Evolutionary conservation across 2,113 vertebrate genomes (phyloP).

Genomic region (Mohoua ochrocephala): DNA sequence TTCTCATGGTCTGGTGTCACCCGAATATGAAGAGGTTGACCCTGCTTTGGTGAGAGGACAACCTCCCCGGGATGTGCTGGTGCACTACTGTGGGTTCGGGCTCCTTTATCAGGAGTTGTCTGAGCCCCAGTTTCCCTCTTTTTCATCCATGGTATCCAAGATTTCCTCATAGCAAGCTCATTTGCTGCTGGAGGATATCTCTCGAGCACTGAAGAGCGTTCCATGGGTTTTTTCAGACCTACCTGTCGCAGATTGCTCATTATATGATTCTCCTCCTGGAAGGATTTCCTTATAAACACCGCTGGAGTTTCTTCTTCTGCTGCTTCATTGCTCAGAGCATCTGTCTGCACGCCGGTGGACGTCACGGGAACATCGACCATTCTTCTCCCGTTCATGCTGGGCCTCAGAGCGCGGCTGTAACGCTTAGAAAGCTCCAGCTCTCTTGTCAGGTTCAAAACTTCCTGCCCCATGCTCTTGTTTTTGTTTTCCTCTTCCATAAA

Average conservation of each 20-base stretch:
- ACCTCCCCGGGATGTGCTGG: constrained; percentile 70
- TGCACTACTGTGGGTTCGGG: constrained; percentile 60
- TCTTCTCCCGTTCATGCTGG: constrained; percentile 84
- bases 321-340: constrained; percentile 60
- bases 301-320: constrained; percentile 88
- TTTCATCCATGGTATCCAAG: constrained; percentile 91
- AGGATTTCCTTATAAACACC: constrained; percentile 90
- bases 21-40: constrained; percentile 89
- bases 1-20: constrained; percentile 88
- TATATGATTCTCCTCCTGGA: constrained; percentile 92
- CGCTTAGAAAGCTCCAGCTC: constrained; percentile 88
- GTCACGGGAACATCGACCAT: constrained; percentile 86
- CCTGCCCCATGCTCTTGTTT: constrained; percentile 83
- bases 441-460: constrained; percentile 80
- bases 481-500: constrained; percentile 86
- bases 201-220: constrained; percentile 82
- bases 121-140: constrained; percentile 78
- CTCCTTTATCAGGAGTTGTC: constrained; percentile 69
- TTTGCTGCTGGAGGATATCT: constrained; percentile 86
- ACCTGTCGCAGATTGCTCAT: constrained; percentile 93
- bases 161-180: constrained; percentile 80
- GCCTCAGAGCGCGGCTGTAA: constrained; percentile 86
- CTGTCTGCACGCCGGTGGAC: constrained; percentile 89
- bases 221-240: constrained; percentile 80
- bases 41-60: constrained; percentile 81